Percentiles rank a stretch among this genome's conserved stretches.
These are phyloP conservation scores for Spilarctia lutea DNA, from an alignment of 2,888 invertebrate species.

Conservation along the genomic window DNA sequence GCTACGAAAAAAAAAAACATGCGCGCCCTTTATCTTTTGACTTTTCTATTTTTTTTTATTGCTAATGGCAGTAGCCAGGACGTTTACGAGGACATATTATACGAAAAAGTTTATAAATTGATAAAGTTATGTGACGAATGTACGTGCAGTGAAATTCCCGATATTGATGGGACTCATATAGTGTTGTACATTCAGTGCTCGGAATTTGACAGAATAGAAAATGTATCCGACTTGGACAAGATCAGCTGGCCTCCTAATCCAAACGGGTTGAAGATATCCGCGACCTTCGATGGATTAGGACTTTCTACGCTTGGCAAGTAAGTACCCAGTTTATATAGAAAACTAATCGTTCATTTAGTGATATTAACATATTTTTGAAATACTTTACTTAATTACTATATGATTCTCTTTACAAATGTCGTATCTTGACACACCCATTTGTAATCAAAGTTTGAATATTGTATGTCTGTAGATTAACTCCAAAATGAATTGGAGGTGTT, in stretches of 20 bases:
- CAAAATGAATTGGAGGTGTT: not conserved
- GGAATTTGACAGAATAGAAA: conserved; percentile 71
- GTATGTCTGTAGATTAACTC: not conserved
- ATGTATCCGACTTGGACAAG: conserved; percentile 77
- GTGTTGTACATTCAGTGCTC: conserved; percentile 81
- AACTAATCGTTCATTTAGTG: not conserved
- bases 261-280: conserved; percentile 78
- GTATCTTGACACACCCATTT: not conserved
- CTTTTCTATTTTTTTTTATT: conserved; percentile 67
- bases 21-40: conserved; percentile 66
- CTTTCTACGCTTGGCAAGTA: conserved; percentile 80
- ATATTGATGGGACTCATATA: conserved; percentile 73
- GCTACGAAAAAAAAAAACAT: conserved; percentile 62
- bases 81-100: conserved; percentile 44
- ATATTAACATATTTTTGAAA: not conserved
- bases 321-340: conserved; percentile 49
- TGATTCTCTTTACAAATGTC: not conserved
- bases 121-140: conserved; percentile 77
- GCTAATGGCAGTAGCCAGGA: conserved; percentile 63
- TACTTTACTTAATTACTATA: not conserved
- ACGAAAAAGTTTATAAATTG: conserved; percentile 57
- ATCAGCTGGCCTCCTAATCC: conserved; percentile 80
- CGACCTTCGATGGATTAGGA: conserved; percentile 76
- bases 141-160: conserved; percentile 81
- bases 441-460: not conserved